Evolutionary conservation across 2,797 vertebrate species (phyloP).

Genomic region (Sebastes cheni): DNA sequence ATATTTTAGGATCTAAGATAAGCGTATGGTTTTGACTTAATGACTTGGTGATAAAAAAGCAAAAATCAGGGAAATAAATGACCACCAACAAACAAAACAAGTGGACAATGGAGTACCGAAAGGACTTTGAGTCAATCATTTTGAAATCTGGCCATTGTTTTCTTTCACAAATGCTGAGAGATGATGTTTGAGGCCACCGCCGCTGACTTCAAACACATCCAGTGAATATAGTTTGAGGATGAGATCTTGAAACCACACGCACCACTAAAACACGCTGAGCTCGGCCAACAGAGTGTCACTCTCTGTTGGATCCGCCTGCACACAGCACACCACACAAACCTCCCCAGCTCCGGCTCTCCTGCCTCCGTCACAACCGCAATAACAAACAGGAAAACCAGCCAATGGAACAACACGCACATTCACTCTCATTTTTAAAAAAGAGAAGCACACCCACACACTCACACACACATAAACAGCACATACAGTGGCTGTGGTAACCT

Average conservation of each 20-base stretch:
- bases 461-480: not conserved
- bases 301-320: conserved; percentile 46
- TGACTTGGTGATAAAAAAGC: not conserved
- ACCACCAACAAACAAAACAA: not conserved
- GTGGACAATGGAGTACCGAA: not conserved
- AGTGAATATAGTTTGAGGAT: conserved; percentile 41
- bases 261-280: conserved; percentile 47
- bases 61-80: not conserved
- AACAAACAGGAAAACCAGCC: conserved; percentile 72
- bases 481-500: conserved; percentile 50
- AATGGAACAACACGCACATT: conserved; percentile 18
- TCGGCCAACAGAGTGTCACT: conserved; percentile 36
- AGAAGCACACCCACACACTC: not conserved
- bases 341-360: conserved; percentile 49
- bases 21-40: not conserved
- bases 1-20: not conserved
- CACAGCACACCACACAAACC: conserved; percentile 53
- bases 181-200: conserved; percentile 19
- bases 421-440: not conserved
- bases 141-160: conserved; percentile 8
- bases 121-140: not conserved
- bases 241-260: conserved; percentile 56
- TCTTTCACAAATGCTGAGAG: not conserved
- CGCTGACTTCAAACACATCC: conserved; percentile 38
- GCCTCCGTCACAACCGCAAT: conserved; percentile 60